A percentile compares a stretch with the other conserved stretches of the same genome.
Conservation (phyloP, 2,113 vertebrate genomes). For the Regulus satrapa region DNA sequence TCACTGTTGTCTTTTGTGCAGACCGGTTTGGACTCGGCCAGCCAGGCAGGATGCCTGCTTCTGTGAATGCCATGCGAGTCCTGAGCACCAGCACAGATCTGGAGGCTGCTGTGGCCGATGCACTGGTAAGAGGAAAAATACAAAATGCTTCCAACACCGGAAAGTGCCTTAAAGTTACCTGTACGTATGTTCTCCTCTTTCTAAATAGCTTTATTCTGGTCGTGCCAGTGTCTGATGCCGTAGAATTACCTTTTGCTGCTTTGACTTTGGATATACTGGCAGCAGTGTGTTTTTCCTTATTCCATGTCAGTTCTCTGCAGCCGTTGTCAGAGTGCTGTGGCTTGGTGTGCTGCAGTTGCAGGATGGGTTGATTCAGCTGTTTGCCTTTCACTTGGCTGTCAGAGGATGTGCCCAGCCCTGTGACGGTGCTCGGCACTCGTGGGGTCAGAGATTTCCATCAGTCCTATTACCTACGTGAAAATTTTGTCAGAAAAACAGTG, state of each 20-base stretch:
- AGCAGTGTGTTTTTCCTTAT: background rate
- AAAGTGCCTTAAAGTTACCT: conserved; percentile 54
- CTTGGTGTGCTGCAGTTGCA: background rate
- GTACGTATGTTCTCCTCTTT: conserved; percentile 44
- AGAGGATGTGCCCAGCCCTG: background rate
- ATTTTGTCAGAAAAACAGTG: background rate
- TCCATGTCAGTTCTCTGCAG: background rate
- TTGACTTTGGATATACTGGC: background rate
- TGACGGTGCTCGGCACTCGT: rapidly evolving
- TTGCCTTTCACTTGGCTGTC: background rate
- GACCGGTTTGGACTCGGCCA: conserved; percentile 95
- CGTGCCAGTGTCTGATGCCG: background rate
- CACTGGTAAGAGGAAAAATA: conserved; percentile 83
- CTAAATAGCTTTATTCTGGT: conserved; percentile 18
- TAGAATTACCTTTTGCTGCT: background rate
- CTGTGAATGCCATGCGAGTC: conserved; percentile 92
- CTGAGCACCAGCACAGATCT: conserved; percentile 96
- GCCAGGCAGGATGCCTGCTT: conserved; percentile 90
- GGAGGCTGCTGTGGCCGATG: conserved; percentile 95
- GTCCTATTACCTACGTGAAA: background rate
- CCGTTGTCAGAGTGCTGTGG: background rate
- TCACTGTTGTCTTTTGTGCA: conserved; percentile 71
- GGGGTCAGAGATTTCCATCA: background rate
- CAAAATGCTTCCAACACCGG: conserved; percentile 55
- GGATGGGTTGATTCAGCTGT: background rate